Evolutionary conservation across 2,797 vertebrate genomes (phyloP).

Genomic region (Sciurus vulgaris): DNA sequence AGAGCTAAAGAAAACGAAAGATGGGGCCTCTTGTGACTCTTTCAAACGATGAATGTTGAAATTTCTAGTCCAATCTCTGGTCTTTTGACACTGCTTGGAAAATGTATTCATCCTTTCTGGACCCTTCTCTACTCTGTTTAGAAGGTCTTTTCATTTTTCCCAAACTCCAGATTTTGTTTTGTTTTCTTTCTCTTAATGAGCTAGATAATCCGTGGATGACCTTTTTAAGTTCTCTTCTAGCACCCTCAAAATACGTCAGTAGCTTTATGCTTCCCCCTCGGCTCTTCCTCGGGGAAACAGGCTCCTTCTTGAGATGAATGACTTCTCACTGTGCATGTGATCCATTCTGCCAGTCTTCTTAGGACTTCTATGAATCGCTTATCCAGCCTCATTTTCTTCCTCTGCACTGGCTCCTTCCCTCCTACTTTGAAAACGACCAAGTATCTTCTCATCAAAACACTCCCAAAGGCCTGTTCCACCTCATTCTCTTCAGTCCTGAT

Average conservation of each 20-base stretch:
- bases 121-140: not conserved
- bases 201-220: not conserved
- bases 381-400: not conserved
- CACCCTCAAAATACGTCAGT: not conserved
- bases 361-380: not conserved
- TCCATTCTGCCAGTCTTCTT: not conserved
- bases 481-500: not conserved
- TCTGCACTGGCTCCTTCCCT: not conserved
- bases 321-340: not conserved
- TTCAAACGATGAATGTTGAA: not conserved
- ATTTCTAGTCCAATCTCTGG: not conserved
- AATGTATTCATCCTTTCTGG: not conserved
- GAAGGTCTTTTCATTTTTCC: constrained; percentile 7
- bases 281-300: not conserved
- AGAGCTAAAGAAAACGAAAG: not conserved
- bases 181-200: not conserved
- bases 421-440: not conserved
- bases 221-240: not conserved
- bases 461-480: not conserved
- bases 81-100: not conserved
- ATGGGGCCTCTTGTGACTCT: not conserved
- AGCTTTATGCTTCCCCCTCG: not conserved
- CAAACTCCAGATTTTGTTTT: not conserved
- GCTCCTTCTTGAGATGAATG: not conserved
- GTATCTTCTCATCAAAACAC: not conserved